Evolutionary conservation across 1,140 invertebrate species (phyloP).

Genomic region (Cepaea nemoralis): DNA sequence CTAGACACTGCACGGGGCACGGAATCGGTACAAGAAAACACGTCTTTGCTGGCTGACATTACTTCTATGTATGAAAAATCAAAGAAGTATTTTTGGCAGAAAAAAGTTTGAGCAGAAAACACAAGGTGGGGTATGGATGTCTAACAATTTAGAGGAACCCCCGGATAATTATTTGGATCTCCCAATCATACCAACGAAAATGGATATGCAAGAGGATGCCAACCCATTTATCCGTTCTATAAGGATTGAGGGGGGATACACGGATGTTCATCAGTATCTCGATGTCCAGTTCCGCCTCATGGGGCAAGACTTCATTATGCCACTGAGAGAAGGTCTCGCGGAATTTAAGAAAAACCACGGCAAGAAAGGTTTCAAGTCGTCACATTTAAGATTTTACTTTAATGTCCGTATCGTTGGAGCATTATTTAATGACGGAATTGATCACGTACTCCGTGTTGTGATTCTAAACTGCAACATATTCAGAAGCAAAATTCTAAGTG

Average conservation of each 20-base stretch:
- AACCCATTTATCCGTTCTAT: slow-evolving; percentile 65
- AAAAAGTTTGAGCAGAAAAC: background rate
- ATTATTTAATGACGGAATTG: slow-evolving; percentile 50
- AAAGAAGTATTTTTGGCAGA: background rate
- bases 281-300: slow-evolving; percentile 83
- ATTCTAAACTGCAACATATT: slow-evolving; percentile 51
- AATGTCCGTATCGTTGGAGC: slow-evolving; percentile 54
- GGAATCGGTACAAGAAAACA: background rate
- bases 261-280: slow-evolving; percentile 79
- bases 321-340: slow-evolving; percentile 69
- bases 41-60: background rate
- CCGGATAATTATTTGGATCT: slow-evolving; percentile 65
- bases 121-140: background rate
- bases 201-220: slow-evolving; percentile 58
- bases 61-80: background rate
- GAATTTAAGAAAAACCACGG: slow-evolving; percentile 45
- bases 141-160: slow-evolving; percentile 44
- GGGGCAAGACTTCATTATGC: slow-evolving; percentile 78
- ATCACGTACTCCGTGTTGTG: slow-evolving; percentile 60
- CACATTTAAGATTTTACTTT: slow-evolving; percentile 55
- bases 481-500: slow-evolving; percentile 73
- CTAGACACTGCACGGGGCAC: background rate
- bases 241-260: slow-evolving; percentile 32
- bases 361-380: slow-evolving; percentile 6
- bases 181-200: slow-evolving; percentile 57